These are phyloP conservation scores for Metallyticus violacea DNA, from an alignment of 2,888 invertebrate species.

Conservation along the genomic window DNA sequence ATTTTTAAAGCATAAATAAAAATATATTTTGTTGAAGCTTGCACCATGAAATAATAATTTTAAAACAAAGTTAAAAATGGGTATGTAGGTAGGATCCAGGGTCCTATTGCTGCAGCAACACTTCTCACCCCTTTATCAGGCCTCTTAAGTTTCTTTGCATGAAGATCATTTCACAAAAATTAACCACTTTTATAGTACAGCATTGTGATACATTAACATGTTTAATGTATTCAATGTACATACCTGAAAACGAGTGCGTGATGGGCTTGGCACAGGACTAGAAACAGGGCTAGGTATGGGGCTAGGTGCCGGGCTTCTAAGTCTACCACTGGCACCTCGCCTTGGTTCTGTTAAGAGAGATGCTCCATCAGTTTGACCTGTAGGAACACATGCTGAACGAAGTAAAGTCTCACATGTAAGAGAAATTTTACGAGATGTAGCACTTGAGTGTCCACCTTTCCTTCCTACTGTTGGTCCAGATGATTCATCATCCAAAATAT, in stretches of 20 bases:
- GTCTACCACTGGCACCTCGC: conserved; percentile 50
- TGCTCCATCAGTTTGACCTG: conserved; percentile 37
- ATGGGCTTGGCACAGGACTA: conserved; percentile 61
- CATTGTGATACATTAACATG: conserved; percentile 28
- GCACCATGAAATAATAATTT: no score
- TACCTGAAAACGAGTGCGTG: conserved; percentile 46
- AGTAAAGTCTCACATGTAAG: conserved; percentile 63
- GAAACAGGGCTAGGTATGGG: conserved; percentile 64
- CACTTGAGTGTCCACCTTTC: conserved; percentile 40
- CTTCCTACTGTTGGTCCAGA: conserved; percentile 39
- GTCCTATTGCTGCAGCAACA: no score
- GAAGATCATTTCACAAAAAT: no score
- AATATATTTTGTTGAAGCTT: no score
- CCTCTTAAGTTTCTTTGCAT: no score
- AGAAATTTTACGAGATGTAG: conserved; percentile 63
- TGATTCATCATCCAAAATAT: conserved; percentile 30
- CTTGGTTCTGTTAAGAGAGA: conserved; percentile 43
- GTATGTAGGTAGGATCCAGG: no score
- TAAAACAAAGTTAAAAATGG: no score
- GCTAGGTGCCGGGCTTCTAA: conserved; percentile 65
- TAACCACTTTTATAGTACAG: background rate
- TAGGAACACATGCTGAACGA: conserved; percentile 33
- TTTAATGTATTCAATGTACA: background rate
- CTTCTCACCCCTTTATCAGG: no score
- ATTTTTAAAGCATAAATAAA: no score